Percentiles rank a stretch among this genome's conserved stretches.
Evolutionary conservation across 1,140 invertebrate genomes (phyloP).

Genomic region (Pectinophora gossypiella): DNA sequence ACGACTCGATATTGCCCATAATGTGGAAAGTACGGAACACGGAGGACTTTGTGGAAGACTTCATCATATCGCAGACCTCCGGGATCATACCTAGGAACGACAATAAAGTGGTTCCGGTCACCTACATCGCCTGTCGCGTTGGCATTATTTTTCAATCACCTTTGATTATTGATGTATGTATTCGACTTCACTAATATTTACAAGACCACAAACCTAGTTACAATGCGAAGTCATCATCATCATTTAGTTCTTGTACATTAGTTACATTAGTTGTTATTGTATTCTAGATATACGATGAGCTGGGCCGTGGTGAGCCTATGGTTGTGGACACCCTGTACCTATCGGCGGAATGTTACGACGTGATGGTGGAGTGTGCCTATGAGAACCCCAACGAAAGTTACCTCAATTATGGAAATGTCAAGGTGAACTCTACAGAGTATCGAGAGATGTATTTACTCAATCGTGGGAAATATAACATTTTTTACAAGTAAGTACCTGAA

Average conservation of each 20-base stretch:
- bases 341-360: conserved; percentile 65
- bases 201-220: too few species aligned
- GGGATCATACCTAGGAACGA: conserved; percentile 53
- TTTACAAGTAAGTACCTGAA: conserved; percentile 56
- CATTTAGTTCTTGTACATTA: too few species aligned
- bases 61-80: conserved; percentile 49
- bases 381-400: conserved; percentile 48
- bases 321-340: conserved; percentile 43
- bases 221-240: too few species aligned
- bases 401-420: conserved; percentile 63
- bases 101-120: conserved; percentile 59
- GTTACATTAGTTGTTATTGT: too few species aligned
- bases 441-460: conserved; percentile 58
- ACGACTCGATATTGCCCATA: conserved; percentile 61
- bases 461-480: conserved; percentile 63
- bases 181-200: too few species aligned
- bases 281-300: conserved; percentile 60
- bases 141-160: conserved; percentile 43
- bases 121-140: conserved; percentile 59
- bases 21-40: conserved; percentile 63
- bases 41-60: conserved; percentile 54
- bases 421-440: conserved; percentile 56
- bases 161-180: conserved; percentile 57
- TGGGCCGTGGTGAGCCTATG: conserved; percentile 58
- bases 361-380: conserved; percentile 60